These are phyloP conservation scores for Nothocercus nigrocapillus DNA, from an alignment of 2,113 vertebrate genomes.

Conservation along the genomic window DNA sequence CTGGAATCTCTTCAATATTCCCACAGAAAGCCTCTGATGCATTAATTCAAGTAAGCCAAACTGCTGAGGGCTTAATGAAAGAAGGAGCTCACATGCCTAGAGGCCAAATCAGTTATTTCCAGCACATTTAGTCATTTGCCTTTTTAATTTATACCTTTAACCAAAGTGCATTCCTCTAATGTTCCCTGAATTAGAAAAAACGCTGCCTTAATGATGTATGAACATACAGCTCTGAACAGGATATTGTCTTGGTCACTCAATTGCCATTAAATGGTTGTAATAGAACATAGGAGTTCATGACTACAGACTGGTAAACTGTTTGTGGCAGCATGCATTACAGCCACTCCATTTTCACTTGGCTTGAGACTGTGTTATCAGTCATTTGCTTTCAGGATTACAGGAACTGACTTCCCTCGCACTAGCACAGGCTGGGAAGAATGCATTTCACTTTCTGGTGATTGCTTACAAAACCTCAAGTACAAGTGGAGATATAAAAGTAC, in stretches of 20 bases:
- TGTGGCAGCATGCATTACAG: not conserved
- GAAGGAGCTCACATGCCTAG: rapidly evolving
- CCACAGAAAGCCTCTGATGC: not conserved
- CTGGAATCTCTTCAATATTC: not conserved
- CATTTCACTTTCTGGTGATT: not conserved
- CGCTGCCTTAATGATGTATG: not conserved
- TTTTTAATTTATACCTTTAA: not conserved
- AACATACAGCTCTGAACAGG: not conserved
- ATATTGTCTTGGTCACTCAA: not conserved
- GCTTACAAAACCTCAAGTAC: not conserved
- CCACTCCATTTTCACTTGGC: not conserved
- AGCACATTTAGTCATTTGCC: not conserved
- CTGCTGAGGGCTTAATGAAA: not conserved
- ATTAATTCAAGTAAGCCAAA: not conserved
- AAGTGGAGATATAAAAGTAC: not conserved
- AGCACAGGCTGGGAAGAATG: not conserved
- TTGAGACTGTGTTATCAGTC: not conserved
- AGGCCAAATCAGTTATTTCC: not conserved
- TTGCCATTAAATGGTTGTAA: not conserved
- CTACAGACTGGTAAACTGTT: not conserved
- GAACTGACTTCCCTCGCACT: not conserved
- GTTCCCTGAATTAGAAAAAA: not conserved
- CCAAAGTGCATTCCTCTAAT: not conserved
- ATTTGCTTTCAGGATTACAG: not conserved
- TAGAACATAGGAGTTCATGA: not conserved